Evolutionary conservation across 2,888 invertebrate species (phyloP).

Genomic region (Uropetala carovei): DNA sequence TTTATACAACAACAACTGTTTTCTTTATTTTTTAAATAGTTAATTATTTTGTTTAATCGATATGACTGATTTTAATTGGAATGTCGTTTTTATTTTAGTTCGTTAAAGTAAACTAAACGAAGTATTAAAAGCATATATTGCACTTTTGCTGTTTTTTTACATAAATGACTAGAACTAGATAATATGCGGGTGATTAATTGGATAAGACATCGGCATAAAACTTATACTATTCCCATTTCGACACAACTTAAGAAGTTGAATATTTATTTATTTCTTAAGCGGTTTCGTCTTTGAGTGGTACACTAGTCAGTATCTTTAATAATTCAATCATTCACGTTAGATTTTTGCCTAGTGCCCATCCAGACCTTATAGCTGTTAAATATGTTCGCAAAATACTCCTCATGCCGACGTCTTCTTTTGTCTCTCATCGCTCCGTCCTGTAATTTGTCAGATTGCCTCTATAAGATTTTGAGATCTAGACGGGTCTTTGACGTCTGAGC

Average conservation of each 20-base stretch:
- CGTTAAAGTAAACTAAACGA: too few relatives aligned
- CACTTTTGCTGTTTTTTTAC: too few relatives aligned
- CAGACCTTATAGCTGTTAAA: neutral
- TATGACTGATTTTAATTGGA: too few relatives aligned
- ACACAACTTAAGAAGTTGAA: neutral
- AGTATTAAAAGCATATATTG: too few relatives aligned
- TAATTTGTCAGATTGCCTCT: neutral
- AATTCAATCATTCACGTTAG: neutral
- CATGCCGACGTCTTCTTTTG: neutral
- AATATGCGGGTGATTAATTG: neutral
- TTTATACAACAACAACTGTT: too few relatives aligned
- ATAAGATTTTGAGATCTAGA: neutral
- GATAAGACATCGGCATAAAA: neutral
- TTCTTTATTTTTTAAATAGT: too few relatives aligned
- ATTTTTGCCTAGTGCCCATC: neutral
- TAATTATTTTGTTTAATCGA: too few relatives aligned
- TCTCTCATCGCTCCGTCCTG: neutral
- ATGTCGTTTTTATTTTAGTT: too few relatives aligned
- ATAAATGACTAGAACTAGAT: too few relatives aligned
- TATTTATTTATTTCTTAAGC: neutral
- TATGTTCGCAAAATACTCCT: neutral
- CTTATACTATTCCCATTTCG: neutral
- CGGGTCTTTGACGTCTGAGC: neutral
- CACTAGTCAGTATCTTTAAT: neutral
- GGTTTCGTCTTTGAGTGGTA: neutral